Evolutionary conservation across 2,888 invertebrate species (phyloP).

Genomic region (Epistrophe eligans): DNA sequence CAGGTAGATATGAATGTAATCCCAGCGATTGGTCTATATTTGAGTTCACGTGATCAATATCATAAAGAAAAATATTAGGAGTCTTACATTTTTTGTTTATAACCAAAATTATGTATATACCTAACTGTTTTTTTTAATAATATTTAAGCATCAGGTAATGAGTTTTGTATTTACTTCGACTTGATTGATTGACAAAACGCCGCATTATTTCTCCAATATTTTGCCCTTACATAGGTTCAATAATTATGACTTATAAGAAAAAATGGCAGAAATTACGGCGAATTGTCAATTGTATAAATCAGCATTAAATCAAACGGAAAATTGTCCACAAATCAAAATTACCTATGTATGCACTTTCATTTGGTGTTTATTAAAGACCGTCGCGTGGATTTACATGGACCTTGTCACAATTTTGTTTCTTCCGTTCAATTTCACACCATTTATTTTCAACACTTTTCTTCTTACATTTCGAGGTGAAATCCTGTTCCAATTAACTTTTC

Average conservation of each 20-base stretch:
- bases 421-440: slow-evolving; percentile 59
- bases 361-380: background rate
- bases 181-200: too few species aligned
- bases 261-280: too few species aligned
- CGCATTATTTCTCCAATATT: too few species aligned
- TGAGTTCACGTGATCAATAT: background rate
- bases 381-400: too few species aligned
- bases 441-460: slow-evolving; percentile 49
- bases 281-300: too few species aligned
- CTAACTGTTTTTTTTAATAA: too few species aligned
- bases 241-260: too few species aligned
- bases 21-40: background rate
- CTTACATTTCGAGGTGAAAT: slow-evolving; percentile 53
- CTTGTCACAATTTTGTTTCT: slow-evolving; percentile 1
- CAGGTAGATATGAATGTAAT: background rate
- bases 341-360: background rate
- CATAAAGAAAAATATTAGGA: background rate
- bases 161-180: too few species aligned
- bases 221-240: too few species aligned
- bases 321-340: background rate
- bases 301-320: too few species aligned
- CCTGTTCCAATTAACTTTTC: slow-evolving; percentile 60
- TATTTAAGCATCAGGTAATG: too few species aligned
- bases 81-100: background rate
- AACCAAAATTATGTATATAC: too few species aligned